Conservation (phyloP, 2,888 invertebrate genomes). For the Oligia strigilis region DNA sequence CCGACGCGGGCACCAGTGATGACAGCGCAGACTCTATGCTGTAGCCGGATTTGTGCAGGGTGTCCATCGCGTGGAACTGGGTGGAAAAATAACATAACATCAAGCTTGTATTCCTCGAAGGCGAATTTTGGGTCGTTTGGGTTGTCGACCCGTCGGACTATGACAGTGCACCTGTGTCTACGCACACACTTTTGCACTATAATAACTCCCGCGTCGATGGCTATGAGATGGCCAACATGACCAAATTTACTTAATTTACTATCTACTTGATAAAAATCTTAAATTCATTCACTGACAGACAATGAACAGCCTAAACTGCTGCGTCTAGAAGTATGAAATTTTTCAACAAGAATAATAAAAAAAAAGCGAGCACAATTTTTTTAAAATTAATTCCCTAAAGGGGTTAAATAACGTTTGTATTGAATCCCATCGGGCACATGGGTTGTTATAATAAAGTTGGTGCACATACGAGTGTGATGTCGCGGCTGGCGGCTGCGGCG, state of each 20-base stretch:
- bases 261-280: neutral
- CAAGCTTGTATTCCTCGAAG: neutral
- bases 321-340: neutral
- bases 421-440: neutral
- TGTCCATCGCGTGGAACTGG: conserved; percentile 99
- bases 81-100: neutral
- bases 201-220: neutral
- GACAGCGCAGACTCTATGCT: conserved; percentile 97
- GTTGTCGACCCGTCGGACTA: neutral
- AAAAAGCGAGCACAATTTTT: neutral
- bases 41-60: conserved; percentile 97
- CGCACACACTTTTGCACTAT: neutral
- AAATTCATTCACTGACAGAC: neutral
- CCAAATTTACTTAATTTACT: too few species aligned
- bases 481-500: conserved; percentile 99
- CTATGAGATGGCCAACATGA: neutral
- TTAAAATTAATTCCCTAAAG: too few species aligned
- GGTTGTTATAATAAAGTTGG: neutral
- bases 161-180: neutral
- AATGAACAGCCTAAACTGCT: neutral
- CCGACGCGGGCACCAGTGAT: conserved; percentile 97
- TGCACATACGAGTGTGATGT: conserved; percentile 96
- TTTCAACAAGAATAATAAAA: neutral
- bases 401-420: neutral
- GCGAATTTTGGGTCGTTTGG: too few species aligned